Evolutionary conservation across 2,113 vertebrate species (phyloP).

Genomic region (Myrmecophaga tridactyla): DNA sequence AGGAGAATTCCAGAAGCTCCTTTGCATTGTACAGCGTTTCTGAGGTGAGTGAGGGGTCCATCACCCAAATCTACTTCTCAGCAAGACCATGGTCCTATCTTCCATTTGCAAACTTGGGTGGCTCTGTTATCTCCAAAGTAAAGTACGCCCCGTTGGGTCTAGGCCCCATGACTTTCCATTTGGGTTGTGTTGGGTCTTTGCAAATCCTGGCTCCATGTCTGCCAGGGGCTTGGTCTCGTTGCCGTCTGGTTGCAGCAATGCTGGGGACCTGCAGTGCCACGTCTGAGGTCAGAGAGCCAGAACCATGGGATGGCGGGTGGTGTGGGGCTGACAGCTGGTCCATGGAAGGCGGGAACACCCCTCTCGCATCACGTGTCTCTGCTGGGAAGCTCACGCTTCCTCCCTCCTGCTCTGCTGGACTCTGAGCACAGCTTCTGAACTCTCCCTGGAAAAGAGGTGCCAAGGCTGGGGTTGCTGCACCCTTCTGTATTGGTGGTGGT

Average conservation of each 20-base stretch:
- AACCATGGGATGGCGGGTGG: neutral
- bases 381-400: too few relatives aligned
- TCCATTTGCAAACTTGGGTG: constrained; percentile 71
- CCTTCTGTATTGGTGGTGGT: constrained; percentile 65
- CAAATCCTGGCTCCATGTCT: constrained; percentile 66
- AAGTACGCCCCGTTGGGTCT: constrained; percentile 71
- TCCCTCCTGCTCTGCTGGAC: constrained; percentile 9
- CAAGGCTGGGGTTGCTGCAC: constrained; percentile 66
- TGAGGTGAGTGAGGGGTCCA: constrained; percentile 46
- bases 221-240: constrained; percentile 55
- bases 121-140: constrained; percentile 70
- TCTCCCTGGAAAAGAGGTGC: too few relatives aligned
- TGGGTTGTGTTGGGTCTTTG: constrained; percentile 58
- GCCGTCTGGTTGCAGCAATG: constrained; percentile 63
- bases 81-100: constrained; percentile 78
- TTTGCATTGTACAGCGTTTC: constrained; percentile 45
- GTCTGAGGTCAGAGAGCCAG: constrained; percentile 48
- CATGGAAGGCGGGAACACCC: too few relatives aligned
- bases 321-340: too few relatives aligned
- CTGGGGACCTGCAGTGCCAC: constrained; percentile 64
- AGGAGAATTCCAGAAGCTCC: constrained; percentile 60
- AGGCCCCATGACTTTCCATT: constrained; percentile 37
- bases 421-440: constrained; percentile 47
- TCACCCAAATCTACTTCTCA: constrained; percentile 53
- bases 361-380: constrained; percentile 66